A percentile compares a stretch with the other conserved stretches of the same genome.
Evolutionary conservation across 2,888 invertebrate species (phyloP).

Genomic region (Auanema sp.): DNA sequence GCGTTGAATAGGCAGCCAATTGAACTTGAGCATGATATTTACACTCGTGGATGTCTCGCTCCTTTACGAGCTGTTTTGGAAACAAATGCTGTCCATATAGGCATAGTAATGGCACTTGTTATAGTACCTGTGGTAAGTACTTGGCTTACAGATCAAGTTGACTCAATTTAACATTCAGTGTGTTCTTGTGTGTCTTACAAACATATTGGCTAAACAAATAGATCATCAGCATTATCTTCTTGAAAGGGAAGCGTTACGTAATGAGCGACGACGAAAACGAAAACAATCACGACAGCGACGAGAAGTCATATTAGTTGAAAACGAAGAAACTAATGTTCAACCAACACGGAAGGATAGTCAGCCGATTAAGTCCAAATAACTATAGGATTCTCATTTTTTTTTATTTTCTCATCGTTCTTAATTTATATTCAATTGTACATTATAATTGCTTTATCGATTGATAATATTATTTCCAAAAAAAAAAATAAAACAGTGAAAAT

Average conservation of each 20-base stretch:
- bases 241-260: constrained; percentile 57
- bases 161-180: constrained; percentile 43
- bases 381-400: background rate
- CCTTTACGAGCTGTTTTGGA: constrained; percentile 60
- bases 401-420: constrained; percentile 4
- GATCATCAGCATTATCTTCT: constrained; percentile 62
- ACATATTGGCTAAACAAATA: constrained; percentile 63
- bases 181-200: constrained; percentile 58
- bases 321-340: no score
- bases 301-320: no score
- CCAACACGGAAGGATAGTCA: no score
- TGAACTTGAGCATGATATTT: constrained; percentile 55
- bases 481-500: background rate
- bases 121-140: constrained; percentile 63
- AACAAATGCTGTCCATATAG: constrained; percentile 62
- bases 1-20: constrained; percentile 60
- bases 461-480: constrained; percentile 6
- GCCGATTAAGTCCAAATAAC: background rate
- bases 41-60: constrained; percentile 59
- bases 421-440: no score
- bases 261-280: constrained; percentile 51
- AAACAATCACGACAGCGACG: constrained; percentile 8
- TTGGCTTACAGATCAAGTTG: background rate
- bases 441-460: constrained; percentile 1
- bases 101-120: constrained; percentile 58